phyloP scores from a whole-genome alignment of 1,140 invertebrate species.

The Drosophila pruinosa region DNA sequence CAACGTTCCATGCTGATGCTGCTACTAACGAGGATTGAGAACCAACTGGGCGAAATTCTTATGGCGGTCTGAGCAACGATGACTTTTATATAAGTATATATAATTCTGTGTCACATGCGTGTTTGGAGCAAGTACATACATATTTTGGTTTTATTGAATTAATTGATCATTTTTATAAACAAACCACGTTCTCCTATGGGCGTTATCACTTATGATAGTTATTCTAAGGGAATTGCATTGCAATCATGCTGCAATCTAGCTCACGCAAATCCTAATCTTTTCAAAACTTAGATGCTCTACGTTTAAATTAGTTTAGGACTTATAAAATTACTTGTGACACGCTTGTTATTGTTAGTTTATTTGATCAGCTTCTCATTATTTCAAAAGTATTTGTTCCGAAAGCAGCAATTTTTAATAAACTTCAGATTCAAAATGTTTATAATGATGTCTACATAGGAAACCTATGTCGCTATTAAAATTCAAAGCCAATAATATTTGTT shows the following conservation, averaged over 20 bases:
- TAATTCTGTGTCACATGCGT: neutral
- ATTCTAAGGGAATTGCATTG: neutral
- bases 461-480: too few relatives aligned
- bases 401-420: too few relatives aligned
- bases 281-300: too few relatives aligned
- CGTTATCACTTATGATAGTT: neutral
- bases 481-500: too few relatives aligned
- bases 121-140: neutral
- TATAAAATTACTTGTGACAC: too few relatives aligned
- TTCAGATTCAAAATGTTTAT: too few relatives aligned
- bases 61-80: neutral
- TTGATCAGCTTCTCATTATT: too few relatives aligned
- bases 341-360: too few relatives aligned
- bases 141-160: neutral
- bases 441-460: too few relatives aligned
- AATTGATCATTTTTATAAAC: neutral
- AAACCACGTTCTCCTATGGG: neutral
- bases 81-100: neutral
- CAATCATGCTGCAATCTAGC: neutral
- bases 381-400: too few relatives aligned
- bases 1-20: conserved; percentile 86
- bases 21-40: neutral
- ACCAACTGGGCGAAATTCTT: neutral
- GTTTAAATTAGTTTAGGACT: too few relatives aligned
- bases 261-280: too few relatives aligned